Conservation (phyloP, 2,888 invertebrate species). For the Leptogaster cylindrica region DNA sequence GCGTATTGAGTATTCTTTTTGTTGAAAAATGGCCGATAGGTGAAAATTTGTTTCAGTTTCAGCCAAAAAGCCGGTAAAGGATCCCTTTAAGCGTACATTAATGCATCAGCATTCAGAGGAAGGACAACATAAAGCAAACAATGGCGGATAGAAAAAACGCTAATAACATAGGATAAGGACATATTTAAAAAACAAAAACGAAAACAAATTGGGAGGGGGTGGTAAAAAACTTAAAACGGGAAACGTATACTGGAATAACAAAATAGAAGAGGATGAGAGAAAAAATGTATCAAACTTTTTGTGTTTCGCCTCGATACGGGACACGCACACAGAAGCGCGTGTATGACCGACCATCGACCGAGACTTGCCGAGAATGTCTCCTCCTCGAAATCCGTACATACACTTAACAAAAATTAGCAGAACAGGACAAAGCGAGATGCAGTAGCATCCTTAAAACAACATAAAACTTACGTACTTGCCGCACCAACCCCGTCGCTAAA, state of each 20-base stretch:
- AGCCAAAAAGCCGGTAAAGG: neutral
- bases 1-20: too few relatives aligned
- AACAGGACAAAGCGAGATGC: conserved; percentile 17
- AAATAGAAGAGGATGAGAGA: neutral
- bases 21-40: too few relatives aligned
- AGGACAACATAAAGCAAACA: conserved; percentile 33
- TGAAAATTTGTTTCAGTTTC: conserved; percentile 8
- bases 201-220: neutral
- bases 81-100: conserved; percentile 20
- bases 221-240: conserved; percentile 8
- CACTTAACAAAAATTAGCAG: conserved; percentile 8
- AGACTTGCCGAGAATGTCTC: conserved; percentile 4
- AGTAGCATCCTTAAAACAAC: conserved; percentile 19
- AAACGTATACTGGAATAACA: conserved; percentile 26
- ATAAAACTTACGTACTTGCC: conserved; percentile 36
- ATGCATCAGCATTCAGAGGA: conserved; percentile 7
- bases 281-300: conserved; percentile 25
- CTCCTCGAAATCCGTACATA: neutral
- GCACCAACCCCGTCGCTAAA: too few relatives aligned
- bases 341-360: neutral
- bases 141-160: conserved; percentile 25
- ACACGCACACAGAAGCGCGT: neutral
- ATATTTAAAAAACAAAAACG: conserved; percentile 17
- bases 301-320: conserved; percentile 29
- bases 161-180: conserved; percentile 20